phyloP scores from a whole-genome alignment of 2,888 invertebrate species.

The Periphyllus acericola region DNA sequence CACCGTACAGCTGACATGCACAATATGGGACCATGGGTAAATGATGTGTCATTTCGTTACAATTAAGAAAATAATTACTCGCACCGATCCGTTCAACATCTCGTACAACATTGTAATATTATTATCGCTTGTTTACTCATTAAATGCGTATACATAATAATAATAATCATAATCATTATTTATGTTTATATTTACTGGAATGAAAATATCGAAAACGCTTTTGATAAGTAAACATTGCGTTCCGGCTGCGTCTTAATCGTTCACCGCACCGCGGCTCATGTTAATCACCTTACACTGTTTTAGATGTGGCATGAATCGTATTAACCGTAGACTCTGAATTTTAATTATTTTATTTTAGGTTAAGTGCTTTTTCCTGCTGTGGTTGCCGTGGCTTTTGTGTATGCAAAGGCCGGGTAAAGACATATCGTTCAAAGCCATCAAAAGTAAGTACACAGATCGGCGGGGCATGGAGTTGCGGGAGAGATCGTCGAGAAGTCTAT shows the following conservation, averaged over 20 bases:
- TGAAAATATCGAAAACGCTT: too few species aligned
- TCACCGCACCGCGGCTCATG: background rate
- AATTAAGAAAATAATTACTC: too few species aligned
- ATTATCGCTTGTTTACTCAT: too few species aligned
- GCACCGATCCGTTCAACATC: too few species aligned
- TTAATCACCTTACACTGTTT: background rate
- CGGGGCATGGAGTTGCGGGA: constrained; percentile 83
- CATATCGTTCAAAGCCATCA: constrained; percentile 88
- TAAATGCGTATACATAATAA: too few species aligned
- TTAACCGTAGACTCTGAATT: background rate
- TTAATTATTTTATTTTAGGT: constrained; percentile 29
- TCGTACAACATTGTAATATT: too few species aligned
- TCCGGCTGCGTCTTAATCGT: background rate
- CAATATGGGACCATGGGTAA: constrained; percentile 96
- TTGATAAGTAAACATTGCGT: background rate
- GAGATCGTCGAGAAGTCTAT: constrained; percentile 89
- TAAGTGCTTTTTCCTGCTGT: constrained; percentile 88
- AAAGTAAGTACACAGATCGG: constrained; percentile 71
- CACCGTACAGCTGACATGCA: constrained; percentile 96
- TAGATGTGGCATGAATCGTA: background rate
- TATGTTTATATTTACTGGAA: too few species aligned
- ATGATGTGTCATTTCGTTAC: constrained; percentile 66
- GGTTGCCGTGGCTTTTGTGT: constrained; percentile 95
- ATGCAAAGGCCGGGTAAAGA: constrained; percentile 97
- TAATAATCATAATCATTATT: too few species aligned